phyloP scores from a whole-genome alignment of 2,888 invertebrate genomes.

The Lepidocyrtinus sp. region DNA sequence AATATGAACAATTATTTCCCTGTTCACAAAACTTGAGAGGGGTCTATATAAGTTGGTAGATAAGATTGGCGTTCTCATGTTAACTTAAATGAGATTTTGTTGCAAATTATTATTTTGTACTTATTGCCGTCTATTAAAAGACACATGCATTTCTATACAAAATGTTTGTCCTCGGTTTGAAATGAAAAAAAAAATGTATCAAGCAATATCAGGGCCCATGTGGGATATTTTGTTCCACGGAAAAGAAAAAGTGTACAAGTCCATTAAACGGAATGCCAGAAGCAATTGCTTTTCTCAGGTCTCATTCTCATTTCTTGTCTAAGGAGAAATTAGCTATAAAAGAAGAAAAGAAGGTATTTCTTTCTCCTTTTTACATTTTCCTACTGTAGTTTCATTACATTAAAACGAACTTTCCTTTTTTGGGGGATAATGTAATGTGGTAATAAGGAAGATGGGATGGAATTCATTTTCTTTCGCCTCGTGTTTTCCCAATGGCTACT shows the following conservation, averaged over 20 bases:
- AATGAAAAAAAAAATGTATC: not conserved
- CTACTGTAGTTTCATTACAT: slow-evolving; percentile 44
- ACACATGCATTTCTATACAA: slow-evolving; percentile 29
- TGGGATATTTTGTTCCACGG: slow-evolving; percentile 20
- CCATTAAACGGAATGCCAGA: slow-evolving; percentile 38
- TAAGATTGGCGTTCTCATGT: too few species aligned
- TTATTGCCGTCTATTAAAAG: slow-evolving; percentile 23
- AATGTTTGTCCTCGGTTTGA: not conserved
- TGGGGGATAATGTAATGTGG: slow-evolving; percentile 46
- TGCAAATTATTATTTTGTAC: slow-evolving; percentile 19
- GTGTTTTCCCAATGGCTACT: slow-evolving; percentile 49
- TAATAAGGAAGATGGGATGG: slow-evolving; percentile 40
- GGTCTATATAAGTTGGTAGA: too few species aligned
- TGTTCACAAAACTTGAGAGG: too few species aligned
- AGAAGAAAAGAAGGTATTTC: slow-evolving; percentile 29
- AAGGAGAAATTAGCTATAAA: slow-evolving; percentile 53
- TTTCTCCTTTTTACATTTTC: slow-evolving; percentile 19
- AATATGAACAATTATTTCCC: too few species aligned
- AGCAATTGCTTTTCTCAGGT: slow-evolving; percentile 36
- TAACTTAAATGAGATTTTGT: slow-evolving; percentile 59
- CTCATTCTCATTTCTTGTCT: slow-evolving; percentile 35
- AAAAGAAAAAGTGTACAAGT: too few species aligned
- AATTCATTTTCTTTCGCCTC: slow-evolving; percentile 34
- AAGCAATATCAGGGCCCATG: slow-evolving; percentile 40
- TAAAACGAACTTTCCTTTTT: slow-evolving; percentile 42